Evolutionary conservation across 2,797 vertebrate genomes (phyloP).

Genomic region (Oophaga sylvatica): DNA sequence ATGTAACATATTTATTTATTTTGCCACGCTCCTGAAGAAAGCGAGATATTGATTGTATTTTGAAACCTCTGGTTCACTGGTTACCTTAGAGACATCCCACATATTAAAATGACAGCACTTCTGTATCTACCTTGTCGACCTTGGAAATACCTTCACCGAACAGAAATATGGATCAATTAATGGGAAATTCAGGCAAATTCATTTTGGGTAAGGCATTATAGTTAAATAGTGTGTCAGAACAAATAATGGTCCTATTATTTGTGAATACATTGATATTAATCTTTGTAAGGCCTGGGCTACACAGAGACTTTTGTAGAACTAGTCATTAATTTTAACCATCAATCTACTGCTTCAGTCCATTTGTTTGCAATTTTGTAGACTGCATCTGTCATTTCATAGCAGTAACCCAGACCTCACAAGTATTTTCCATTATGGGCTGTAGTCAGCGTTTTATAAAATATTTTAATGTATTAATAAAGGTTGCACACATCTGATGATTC

Average conservation of each 20-base stretch:
- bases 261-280: slow-evolving; percentile 10
- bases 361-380: too few species aligned
- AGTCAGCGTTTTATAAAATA: neutral
- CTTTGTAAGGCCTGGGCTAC: neutral
- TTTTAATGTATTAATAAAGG: neutral
- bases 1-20: slow-evolving; percentile 36
- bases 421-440: neutral
- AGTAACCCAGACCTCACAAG: too few species aligned
- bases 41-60: slow-evolving; percentile 46
- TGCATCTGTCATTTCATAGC: too few species aligned
- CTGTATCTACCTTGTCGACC: slow-evolving; percentile 33
- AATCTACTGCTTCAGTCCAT: too few species aligned
- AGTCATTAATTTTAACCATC: too few species aligned
- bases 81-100: slow-evolving; percentile 50
- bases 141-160: slow-evolving; percentile 34
- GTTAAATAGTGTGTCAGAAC: slow-evolving; percentile 17
- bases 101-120: slow-evolving; percentile 48
- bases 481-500: neutral
- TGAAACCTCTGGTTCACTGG: slow-evolving; percentile 39
- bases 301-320: too few species aligned
- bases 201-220: slow-evolving; percentile 33
- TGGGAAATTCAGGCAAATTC: slow-evolving; percentile 33
- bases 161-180: slow-evolving; percentile 42
- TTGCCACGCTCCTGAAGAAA: slow-evolving; percentile 27
- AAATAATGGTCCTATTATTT: slow-evolving; percentile 22